Base-by-base conservation (phyloP, 2,888 invertebrate genomes). In the Laspeyria flexula region DNA sequence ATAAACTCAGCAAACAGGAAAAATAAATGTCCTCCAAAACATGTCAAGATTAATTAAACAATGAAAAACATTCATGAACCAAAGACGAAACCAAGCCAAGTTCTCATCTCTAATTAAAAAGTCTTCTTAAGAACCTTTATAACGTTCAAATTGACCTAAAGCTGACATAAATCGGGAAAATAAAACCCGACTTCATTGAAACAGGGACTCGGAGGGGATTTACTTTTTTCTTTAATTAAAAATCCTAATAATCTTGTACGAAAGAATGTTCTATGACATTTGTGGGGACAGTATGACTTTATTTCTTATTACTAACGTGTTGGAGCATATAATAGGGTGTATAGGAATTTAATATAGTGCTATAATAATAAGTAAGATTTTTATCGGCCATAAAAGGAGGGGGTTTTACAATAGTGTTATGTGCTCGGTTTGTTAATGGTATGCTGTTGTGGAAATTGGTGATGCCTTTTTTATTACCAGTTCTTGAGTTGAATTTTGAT, bases 191-290 rank as follows among this genome's bases (percentile, higher is more conserved):
- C 65, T 68, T 64, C 66, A 71, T 73, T 72, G 50, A 42, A 40
- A 47, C 65, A 65, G 60, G 48, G 55, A 44, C 33, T 21, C 38
- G 49, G 46, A 38, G 51, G 52, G 51, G 57, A 55, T 59, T 62
- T 65, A 67, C 65, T 69, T 69, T 58, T 61, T 69, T 70, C 13
- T 74, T 73, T 75, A 73, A 75, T 75, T 75, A 73, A 75, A 75
- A 70, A 65, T 60, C 57, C 50, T 57, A 66, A 60, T 68, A 68
- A 64, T 60, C 58, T 33, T n/a, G 42, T 31, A 11, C 51, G 51
- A 34, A 45, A 53, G 69, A 42, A 61, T 68, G 61, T 49, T 39
- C 49, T 50, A 35, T 51, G 54, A 65, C 60, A 65, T 49, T 66
- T 61, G 45, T 39, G 57, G 46, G 55, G 51, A 1, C 43, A 46